Base-by-base conservation (phyloP, 2,797 vertebrate species). In the Poeciliopsis paucimaculata region DNA sequence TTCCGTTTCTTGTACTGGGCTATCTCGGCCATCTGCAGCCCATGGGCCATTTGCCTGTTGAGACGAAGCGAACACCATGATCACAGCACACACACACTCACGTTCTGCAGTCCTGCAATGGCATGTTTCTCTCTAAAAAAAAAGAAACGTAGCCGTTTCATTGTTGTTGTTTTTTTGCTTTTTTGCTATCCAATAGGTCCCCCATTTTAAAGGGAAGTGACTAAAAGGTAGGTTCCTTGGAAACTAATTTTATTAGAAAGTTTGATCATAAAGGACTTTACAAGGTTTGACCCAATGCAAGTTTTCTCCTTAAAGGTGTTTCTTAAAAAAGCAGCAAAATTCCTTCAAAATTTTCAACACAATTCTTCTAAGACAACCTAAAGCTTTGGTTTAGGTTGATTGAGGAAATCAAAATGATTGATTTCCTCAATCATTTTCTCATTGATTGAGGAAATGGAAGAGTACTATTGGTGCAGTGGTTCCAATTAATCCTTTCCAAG, bases 11-110 rank as follows among this genome's bases (percentile, higher is more conserved):
- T 96, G 95, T 95, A 95, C 87, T 95, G 94, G 91, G 94, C 90
- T 86, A 97, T 97, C 91, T 97, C 97, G 78, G 95, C 95, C 94
- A 96, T 95, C 95, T 97, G 96, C 90, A 97, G 93, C 88, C 95
- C 95, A 78, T 97, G 96, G 85, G 95, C 95, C 93, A 91, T 92
- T 95, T 96, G 94, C 91, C 96, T 97, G 90, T 91, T 79, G 91
- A 83, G 83, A 89, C 6, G 78, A 90, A 88, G 86, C 34, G 49
- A 86, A 88, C 82, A 84, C 72, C 45, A 66, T 94, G 82, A 95
- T 93, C 85, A 90, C 82, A 90, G 76, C 81, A 88, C 77, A 84
- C 82, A 84, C 78, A 76, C 78, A 80, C 73, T 82, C 73, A 66
- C 34, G 23, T 41, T 46, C 64, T 43, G 51, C 43, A 80, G 77